Conservation (phyloP, 2,113 vertebrate species). For the Oceanodroma tethys region DNA sequence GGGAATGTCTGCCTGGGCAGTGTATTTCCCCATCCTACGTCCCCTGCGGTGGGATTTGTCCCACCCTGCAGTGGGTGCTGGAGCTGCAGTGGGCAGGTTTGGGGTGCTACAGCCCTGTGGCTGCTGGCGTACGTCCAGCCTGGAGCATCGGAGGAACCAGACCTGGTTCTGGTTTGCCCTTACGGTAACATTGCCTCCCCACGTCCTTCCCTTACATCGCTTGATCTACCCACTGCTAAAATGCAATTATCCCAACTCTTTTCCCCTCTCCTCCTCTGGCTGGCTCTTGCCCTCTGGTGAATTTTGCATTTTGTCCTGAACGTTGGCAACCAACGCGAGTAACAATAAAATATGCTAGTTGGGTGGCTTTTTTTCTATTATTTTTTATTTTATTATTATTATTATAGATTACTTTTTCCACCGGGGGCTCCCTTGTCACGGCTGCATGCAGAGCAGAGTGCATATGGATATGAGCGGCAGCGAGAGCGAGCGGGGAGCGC, state of each 20-base stretch:
- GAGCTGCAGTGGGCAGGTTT: background rate
- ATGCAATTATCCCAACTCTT: constrained; percentile 83
- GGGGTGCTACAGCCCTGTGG: background rate
- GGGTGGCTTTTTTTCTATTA: background rate
- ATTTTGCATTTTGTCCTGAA: constrained; percentile 75
- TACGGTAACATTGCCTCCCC: constrained; percentile 24
- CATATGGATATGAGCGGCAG: constrained; percentile 51
- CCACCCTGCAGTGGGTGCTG: rapidly evolving
- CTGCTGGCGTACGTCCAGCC: background rate
- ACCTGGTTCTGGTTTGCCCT: constrained; percentile 22
- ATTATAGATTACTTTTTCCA: constrained; percentile 89
- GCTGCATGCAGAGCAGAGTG: constrained; percentile 43
- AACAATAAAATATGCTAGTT: constrained; percentile 77
- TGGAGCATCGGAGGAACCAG: rapidly evolving
- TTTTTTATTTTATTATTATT: constrained; percentile 65
- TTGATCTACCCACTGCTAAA: constrained; percentile 41
- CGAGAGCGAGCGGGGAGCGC: constrained; percentile 47
- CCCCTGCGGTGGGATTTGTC: background rate
- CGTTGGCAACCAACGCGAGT: constrained; percentile 71
- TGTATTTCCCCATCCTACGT: background rate
- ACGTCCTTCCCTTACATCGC: constrained; percentile 36
- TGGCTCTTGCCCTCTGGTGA: constrained; percentile 81
- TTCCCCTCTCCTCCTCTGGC: background rate
- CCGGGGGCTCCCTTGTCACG: constrained; percentile 76
- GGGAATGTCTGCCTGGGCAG: background rate